These are phyloP conservation scores for Eudasyphora cyanicolor DNA, from an alignment of 2,888 invertebrate genomes.

Conservation along the genomic window DNA sequence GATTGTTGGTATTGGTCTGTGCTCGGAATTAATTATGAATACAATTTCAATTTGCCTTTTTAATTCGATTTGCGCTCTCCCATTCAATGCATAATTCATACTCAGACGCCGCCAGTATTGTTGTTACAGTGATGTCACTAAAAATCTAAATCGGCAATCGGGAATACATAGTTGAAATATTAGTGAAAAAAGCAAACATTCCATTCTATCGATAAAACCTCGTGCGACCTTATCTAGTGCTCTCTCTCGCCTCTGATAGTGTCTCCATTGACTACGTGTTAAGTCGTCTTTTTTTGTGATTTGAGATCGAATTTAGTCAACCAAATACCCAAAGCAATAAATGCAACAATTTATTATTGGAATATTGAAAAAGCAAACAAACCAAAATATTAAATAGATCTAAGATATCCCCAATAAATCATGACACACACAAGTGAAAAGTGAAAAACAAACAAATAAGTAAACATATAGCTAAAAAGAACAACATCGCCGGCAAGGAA, in stretches of 20 bases:
- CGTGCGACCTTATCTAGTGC: constrained; percentile 6
- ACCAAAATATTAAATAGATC: not conserved
- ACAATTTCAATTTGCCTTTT: constrained; percentile 70
- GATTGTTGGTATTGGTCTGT: not conserved
- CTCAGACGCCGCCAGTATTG: not conserved
- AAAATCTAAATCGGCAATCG: constrained; percentile 13
- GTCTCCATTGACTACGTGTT: not conserved
- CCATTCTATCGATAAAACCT: not conserved
- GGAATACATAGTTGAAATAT: not conserved
- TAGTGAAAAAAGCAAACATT: constrained; percentile 10
- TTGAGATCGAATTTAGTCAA: constrained; percentile 15
- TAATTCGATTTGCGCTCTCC: not conserved
- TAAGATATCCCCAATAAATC: constrained; percentile 37
- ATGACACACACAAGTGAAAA: not conserved
- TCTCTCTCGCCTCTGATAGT: constrained; percentile 3
- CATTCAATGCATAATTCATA: not conserved
- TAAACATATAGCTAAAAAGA: not conserved
- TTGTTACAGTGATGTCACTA: constrained; percentile 32
- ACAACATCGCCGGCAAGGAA: not conserved
- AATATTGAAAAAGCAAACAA: constrained; percentile 16
- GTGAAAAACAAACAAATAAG: not conserved
- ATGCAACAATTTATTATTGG: constrained; percentile 21
- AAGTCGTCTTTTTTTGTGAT: not conserved
- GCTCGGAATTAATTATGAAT: constrained; percentile 68
- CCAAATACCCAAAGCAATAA: not conserved